Evolutionary conservation across 2,888 invertebrate genomes (phyloP), one percentile per base, ranked within the genome.

Genomic region (Drosophila anomelani): DNA sequence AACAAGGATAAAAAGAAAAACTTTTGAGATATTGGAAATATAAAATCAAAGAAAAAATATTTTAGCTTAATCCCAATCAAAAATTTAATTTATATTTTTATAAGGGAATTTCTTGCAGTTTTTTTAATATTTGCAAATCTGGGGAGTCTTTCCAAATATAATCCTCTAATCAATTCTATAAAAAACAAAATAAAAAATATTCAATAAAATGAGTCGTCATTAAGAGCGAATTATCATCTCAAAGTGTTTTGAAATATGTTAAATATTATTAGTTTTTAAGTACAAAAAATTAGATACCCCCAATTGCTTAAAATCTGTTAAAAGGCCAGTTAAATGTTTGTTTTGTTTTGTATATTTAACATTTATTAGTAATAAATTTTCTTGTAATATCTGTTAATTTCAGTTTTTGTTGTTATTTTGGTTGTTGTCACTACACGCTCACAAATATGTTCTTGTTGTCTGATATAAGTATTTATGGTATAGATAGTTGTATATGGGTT

Each of bases 331-430:
- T n/a, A 0, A n/a, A 6, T 20, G 26, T 34, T 26, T 20, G 38
- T 17, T 36, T 72, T 67, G 26, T 67, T 80, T 88, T 83, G 72
- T 83, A 79, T 85, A 83, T 85, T 75, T 71, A 84, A 84, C 83
- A 88, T 84, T 84, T 88, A 84, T 84, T 85, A 69, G 77, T 84
- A 66, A 83, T 83, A 74, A 78, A 85, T 82, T 72, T 75, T 41
- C 62, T 80, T 83, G 75, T 66, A 71, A 75, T 82, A 82, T 78
- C 59, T 66, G 62, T 58, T 78, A 34, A 54, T 44, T 72, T 51
- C 51, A 36, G 51, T 51, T 75, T 49, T 70, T 73, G 64, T 70
- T 56, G 49, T 34, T 64, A 54, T 75, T 64, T 71, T 62, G 61
- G 44, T 62, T 73, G 69, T 70, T 81, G 51, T 72, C 47, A 70